Evolutionary conservation across 37 sponge, comb jelly and placozoan species (phyloP).

Genomic region (Agelas oroides): DNA sequence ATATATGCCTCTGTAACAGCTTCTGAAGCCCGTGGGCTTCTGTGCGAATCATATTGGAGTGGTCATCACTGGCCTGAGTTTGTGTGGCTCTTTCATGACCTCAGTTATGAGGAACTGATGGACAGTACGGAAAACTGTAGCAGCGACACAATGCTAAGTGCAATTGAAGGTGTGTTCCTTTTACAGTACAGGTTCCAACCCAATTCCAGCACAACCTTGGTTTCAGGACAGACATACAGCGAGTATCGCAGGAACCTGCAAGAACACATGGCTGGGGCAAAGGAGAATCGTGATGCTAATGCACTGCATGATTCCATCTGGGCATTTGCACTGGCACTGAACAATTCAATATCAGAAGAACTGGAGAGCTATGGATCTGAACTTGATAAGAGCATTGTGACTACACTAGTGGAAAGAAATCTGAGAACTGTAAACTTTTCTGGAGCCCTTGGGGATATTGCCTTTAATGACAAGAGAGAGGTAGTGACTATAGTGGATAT

Average conservation of each 20-base stretch:
- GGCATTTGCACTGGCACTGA: slow-evolving; percentile 54
- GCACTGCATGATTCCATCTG: slow-evolving; percentile 47
- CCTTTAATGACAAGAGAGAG: slow-evolving; percentile 2
- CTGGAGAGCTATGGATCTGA: not conserved
- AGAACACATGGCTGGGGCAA: not conserved
- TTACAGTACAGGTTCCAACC: not conserved
- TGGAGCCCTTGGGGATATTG: slow-evolving; percentile 30
- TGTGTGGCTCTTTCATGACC: slow-evolving; percentile 32
- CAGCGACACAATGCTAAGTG: slow-evolving; percentile 9
- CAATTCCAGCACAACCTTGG: not conserved
- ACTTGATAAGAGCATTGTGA: not conserved
- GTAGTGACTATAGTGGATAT: not conserved
- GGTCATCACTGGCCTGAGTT: slow-evolving; percentile 12
- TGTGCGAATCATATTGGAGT: slow-evolving; percentile 11
- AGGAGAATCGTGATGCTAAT: slow-evolving; percentile 5
- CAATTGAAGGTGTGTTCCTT: slow-evolving; percentile 18
- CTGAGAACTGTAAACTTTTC: not conserved
- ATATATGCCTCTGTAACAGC: slow-evolving; percentile 12
- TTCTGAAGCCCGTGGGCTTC: slow-evolving; percentile 13
- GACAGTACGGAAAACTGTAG: not conserved
- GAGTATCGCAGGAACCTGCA: slow-evolving; percentile 2
- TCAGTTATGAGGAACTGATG: slow-evolving; percentile 5
- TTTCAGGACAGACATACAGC: not conserved
- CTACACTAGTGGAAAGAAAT: slow-evolving; percentile 1
- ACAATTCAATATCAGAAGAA: slow-evolving; percentile 36